These are phyloP conservation scores for Andrena hattorfiana DNA, from an alignment of 2,888 invertebrate genomes.

Conservation along the genomic window DNA sequence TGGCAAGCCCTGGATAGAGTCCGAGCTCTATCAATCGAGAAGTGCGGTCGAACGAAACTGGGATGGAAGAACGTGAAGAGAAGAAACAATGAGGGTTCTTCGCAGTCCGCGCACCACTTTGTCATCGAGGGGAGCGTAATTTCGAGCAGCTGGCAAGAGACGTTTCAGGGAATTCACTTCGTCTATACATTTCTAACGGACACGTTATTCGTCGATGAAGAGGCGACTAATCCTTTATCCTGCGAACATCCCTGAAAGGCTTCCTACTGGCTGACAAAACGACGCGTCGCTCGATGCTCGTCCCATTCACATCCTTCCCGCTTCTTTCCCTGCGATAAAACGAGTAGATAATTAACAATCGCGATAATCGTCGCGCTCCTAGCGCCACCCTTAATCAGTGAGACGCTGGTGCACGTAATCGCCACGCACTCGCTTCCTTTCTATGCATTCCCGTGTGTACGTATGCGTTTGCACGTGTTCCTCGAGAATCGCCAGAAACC, in stretches of 20 bases:
- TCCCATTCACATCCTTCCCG: not conserved
- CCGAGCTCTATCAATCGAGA: constrained; percentile 21
- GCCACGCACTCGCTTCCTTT: not conserved
- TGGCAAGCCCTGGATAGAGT: constrained; percentile 61
- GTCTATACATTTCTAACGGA: not conserved
- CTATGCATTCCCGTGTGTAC: not conserved
- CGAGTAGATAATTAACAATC: constrained; percentile 56
- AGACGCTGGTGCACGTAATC: constrained; percentile 8
- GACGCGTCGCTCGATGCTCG: not conserved
- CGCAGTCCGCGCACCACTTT: constrained; percentile 11
- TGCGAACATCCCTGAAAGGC: not conserved
- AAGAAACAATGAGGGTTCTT: constrained; percentile 11
- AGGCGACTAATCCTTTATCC: not conserved
- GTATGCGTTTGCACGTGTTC: not conserved
- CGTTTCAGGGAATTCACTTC: not conserved
- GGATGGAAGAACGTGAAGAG: not conserved
- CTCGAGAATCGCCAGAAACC: constrained; percentile 5
- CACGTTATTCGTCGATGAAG: not conserved
- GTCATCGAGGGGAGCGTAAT: not conserved
- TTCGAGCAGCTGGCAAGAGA: not conserved
- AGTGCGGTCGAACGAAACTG: constrained; percentile 11
- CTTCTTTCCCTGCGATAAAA: constrained; percentile 38
- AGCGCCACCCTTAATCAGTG: constrained; percentile 2
- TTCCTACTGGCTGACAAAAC: not conserved
- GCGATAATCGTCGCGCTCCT: constrained; percentile 35